Conservation (phyloP, 2,888 invertebrate species). For the Clunio marinus region DNA sequence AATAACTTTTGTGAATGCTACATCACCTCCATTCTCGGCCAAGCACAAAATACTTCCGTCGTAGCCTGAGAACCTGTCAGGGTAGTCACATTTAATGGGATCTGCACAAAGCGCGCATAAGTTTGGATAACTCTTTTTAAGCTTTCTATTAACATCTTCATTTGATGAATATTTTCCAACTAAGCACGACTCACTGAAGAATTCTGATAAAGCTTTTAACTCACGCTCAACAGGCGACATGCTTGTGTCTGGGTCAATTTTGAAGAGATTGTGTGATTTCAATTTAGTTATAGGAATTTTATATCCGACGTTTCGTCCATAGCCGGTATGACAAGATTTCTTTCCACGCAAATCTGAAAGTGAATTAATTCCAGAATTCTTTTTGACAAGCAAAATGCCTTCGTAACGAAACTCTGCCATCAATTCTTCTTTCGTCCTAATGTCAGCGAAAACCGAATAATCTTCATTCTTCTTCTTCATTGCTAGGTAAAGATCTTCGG, state of each 20-base stretch:
- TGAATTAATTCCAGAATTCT: constrained; percentile 64
- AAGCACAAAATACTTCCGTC: constrained; percentile 81
- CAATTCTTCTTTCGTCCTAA: constrained; percentile 69
- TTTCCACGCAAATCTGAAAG: constrained; percentile 68
- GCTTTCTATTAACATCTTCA: constrained; percentile 62
- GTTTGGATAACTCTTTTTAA: constrained; percentile 72
- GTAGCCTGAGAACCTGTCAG: constrained; percentile 74
- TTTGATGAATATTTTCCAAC: constrained; percentile 81
- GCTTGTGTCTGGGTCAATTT: constrained; percentile 28
- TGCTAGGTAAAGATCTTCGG: constrained; percentile 85
- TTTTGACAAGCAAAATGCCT: constrained; percentile 75
- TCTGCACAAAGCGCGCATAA: constrained; percentile 74
- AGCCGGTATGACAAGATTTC: constrained; percentile 82
- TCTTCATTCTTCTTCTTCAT: constrained; percentile 67
- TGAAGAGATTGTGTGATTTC: constrained; percentile 60
- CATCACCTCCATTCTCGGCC: constrained; percentile 73
- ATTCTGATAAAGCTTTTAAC: constrained; percentile 69
- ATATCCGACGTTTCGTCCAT: constrained; percentile 84
- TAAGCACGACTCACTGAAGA: constrained; percentile 79
- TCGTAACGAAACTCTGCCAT: constrained; percentile 75
- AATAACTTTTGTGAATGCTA: constrained; percentile 81
- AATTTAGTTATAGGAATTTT: constrained; percentile 75
- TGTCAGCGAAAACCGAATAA: constrained; percentile 70
- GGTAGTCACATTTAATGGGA: constrained; percentile 71
- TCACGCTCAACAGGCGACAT: constrained; percentile 61